Conservation (phyloP, 2,888 invertebrate genomes). For the Tetheella fluctuosa region DNA sequence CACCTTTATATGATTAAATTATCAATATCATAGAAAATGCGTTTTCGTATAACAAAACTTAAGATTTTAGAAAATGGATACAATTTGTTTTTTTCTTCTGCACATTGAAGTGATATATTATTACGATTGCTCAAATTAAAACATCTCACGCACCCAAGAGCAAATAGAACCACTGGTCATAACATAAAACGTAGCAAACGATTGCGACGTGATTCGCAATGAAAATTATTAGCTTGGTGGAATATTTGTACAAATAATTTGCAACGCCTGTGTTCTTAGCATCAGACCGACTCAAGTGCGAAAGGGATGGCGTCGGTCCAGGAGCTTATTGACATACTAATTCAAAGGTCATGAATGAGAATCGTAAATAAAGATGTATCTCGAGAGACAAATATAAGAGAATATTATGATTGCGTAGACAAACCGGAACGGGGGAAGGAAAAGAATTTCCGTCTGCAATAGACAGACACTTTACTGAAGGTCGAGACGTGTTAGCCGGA, state of each 20-base stretch:
- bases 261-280: conserved; percentile 23
- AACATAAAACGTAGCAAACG: conserved; percentile 51
- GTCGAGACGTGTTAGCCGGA: too few relatives aligned
- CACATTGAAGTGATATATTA: neutral
- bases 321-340: conserved; percentile 6
- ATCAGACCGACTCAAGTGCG: conserved; percentile 18
- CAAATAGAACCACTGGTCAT: conserved; percentile 40
- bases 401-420: conserved; percentile 3
- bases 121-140: conserved; percentile 34
- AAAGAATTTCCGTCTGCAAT: neutral
- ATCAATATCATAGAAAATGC: too few relatives aligned
- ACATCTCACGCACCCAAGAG: conserved; percentile 42
- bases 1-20: too few relatives aligned
- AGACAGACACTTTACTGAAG: neutral
- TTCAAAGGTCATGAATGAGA: conserved; percentile 6
- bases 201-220: conserved; percentile 51
- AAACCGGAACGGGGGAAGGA: neutral
- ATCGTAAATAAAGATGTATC: neutral
- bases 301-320: conserved; percentile 14
- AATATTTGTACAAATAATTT: conserved; percentile 14
- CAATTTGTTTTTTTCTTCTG: neutral
- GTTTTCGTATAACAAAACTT: neutral
- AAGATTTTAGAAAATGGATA: neutral
- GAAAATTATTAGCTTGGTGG: conserved; percentile 33
- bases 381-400: neutral